These are phyloP conservation scores for Polymixis flavicincta DNA, from an alignment of 2,888 invertebrate species.

Conservation along the genomic window DNA sequence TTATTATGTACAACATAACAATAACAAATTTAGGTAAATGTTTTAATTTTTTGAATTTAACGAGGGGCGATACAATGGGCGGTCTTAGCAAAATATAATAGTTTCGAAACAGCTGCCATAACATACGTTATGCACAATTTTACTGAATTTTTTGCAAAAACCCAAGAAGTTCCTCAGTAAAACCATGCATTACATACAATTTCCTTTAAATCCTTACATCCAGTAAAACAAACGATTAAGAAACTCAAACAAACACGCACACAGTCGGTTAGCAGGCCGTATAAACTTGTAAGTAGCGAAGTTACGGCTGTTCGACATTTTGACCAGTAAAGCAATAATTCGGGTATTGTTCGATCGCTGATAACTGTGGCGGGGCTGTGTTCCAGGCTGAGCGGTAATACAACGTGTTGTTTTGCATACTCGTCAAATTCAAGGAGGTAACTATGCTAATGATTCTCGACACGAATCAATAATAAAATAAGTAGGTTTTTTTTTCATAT, in stretches of 20 bases:
- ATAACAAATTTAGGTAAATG: too few relatives aligned
- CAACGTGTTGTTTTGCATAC: too few relatives aligned
- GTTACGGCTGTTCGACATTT: conserved; percentile 56
- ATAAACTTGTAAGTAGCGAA: conserved; percentile 53
- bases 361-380: conserved; percentile 42
- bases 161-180: background rate
- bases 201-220: background rate
- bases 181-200: background rate
- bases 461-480: too few relatives aligned
- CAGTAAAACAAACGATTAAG: conserved; percentile 6
- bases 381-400: conserved; percentile 25
- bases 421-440: too few relatives aligned
- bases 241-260: conserved; percentile 10
- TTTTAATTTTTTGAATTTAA: too few relatives aligned
- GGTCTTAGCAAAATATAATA: background rate
- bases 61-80: too few relatives aligned
- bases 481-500: too few relatives aligned
- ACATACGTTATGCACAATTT: background rate
- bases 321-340: conserved; percentile 58
- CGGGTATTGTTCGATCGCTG: conserved; percentile 50
- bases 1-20: too few relatives aligned
- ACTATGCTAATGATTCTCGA: too few relatives aligned
- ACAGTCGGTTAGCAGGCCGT: conserved; percentile 10
- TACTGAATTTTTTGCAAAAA: background rate
- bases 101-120: background rate